These are phyloP conservation scores for Aradus depressus DNA, from an alignment of 2,888 invertebrate genomes.

Conservation along the genomic window DNA sequence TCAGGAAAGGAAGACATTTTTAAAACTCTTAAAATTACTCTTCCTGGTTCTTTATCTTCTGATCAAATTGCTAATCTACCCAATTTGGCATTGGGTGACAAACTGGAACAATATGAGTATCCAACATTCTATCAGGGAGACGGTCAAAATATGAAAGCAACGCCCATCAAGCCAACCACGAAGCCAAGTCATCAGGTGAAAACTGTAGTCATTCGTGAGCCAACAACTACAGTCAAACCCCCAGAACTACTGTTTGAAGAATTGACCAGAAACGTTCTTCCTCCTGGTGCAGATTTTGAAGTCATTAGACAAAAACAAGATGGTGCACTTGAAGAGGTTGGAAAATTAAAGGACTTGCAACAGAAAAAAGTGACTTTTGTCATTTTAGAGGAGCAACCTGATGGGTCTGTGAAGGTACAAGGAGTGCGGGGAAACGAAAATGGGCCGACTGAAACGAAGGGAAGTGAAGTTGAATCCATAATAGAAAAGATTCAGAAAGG, in stretches of 20 bases:
- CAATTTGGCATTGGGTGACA: conserved; percentile 24
- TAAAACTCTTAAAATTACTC: conserved; percentile 23
- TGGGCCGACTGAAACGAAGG: conserved; percentile 52
- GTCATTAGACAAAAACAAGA: conserved; percentile 62
- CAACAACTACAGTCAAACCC: conserved; percentile 48
- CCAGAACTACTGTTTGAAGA: conserved; percentile 60
- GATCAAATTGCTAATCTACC: conserved; percentile 27
- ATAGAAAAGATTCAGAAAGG: conserved; percentile 69
- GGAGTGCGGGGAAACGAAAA: conserved; percentile 67
- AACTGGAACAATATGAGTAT: conserved; percentile 17
- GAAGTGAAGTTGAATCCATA: conserved; percentile 61
- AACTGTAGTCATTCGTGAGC: conserved; percentile 30
- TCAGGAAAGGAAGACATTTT: conserved; percentile 24
- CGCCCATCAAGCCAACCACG: conserved; percentile 3
- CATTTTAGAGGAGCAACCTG: conserved; percentile 72
- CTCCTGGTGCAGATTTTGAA: conserved; percentile 69
- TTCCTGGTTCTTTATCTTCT: conserved; percentile 24
- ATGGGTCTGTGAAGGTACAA: conserved; percentile 74
- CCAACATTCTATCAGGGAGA: conserved; percentile 27
- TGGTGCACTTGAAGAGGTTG: conserved; percentile 59
- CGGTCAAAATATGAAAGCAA: conserved; percentile 33
- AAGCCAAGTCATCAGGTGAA: conserved; percentile 29
- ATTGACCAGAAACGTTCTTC: conserved; percentile 65
- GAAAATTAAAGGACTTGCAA: conserved; percentile 46
- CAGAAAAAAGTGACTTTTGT: conserved; percentile 79